These are phyloP conservation scores for Phylloscopus collybita DNA, from an alignment of 2,797 vertebrate genomes.

Conservation along the genomic window DNA sequence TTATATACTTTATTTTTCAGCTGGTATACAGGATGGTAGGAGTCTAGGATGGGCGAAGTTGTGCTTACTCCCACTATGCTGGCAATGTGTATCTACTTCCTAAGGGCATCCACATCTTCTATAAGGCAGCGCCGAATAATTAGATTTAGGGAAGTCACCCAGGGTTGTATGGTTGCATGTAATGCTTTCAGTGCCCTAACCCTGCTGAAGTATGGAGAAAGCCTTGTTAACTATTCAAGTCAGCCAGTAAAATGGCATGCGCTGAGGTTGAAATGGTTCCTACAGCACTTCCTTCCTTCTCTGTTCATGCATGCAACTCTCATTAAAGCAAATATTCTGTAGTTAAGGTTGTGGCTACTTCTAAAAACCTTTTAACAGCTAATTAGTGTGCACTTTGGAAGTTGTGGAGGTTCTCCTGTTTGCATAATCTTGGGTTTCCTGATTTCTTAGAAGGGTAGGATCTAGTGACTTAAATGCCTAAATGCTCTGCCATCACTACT, in stretches of 20 bases:
- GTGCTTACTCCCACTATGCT: not conserved
- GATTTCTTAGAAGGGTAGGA: constrained; percentile 39
- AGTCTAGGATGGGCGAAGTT: not conserved
- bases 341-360: not conserved
- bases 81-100: not conserved
- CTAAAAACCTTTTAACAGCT: not conserved
- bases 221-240: not conserved
- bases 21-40: not conserved
- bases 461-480: not conserved
- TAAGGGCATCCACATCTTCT: not conserved
- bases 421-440: constrained; percentile 18
- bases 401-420: not conserved
- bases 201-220: not conserved
- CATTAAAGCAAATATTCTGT: not conserved
- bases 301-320: not conserved
- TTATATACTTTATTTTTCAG: not conserved
- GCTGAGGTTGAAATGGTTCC: not conserved
- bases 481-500: not conserved
- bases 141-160: not conserved
- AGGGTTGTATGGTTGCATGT: not conserved
- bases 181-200: not conserved
- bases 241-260: not conserved
- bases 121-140: not conserved
- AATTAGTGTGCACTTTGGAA: not conserved
- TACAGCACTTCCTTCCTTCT: not conserved